Conservation (phyloP, 2,888 invertebrate genomes). For the Rhodophaea formosa region DNA sequence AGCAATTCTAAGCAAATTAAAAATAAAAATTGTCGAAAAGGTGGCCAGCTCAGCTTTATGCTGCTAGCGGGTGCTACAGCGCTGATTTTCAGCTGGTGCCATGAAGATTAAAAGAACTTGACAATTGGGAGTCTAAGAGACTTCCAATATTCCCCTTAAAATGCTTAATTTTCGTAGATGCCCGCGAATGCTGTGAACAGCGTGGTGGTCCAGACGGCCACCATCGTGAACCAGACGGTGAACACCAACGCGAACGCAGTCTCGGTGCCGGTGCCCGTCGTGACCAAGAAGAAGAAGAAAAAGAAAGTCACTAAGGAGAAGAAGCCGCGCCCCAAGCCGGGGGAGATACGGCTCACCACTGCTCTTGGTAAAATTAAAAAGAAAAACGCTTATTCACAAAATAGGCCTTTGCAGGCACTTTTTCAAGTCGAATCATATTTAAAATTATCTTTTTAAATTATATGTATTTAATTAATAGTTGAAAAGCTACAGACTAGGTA, state of each 20-base stretch:
- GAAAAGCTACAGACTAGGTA: too few species aligned
- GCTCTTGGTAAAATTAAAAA: conserved; percentile 80
- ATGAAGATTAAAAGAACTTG: neutral
- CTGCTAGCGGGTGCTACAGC: too few species aligned
- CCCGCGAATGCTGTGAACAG: conserved; percentile 61
- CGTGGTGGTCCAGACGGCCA: conserved; percentile 72
- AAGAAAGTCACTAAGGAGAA: conserved; percentile 89
- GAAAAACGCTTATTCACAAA: too few species aligned
- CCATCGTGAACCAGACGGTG: conserved; percentile 67
- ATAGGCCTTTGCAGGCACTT: too few species aligned
- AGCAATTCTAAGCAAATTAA: too few species aligned
- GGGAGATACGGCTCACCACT: conserved; percentile 90
- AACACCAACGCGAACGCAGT: conserved; percentile 52
- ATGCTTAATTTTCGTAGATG: conserved; percentile 40
- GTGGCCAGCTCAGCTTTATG: too few species aligned
- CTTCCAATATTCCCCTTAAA: neutral
- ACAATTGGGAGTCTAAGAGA: too few species aligned
- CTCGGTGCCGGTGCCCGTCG: conserved; percentile 42
- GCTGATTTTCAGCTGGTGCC: neutral
- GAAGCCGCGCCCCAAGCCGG: conserved; percentile 91
- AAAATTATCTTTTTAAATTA: too few species aligned
- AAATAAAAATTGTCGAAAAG: too few species aligned
- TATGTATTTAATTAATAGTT: too few species aligned
- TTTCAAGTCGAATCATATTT: too few species aligned
- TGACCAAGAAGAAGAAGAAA: conserved; percentile 81